phyloP scores from a whole-genome alignment of 2,113 vertebrate species.

The Potamarius usumacintae region DNA sequence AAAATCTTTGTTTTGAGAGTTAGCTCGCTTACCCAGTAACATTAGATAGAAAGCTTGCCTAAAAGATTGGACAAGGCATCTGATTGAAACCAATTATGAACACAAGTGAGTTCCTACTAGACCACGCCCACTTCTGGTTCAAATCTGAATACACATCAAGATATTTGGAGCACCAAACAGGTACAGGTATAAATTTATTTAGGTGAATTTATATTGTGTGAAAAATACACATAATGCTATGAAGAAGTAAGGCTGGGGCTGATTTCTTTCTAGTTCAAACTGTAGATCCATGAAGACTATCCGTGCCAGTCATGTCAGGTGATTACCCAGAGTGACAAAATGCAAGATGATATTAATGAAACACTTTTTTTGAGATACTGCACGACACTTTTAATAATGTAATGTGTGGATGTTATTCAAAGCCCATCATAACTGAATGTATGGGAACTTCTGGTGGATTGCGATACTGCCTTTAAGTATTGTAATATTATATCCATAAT shows the following conservation, averaged over 20 bases:
- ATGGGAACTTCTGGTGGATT: not conserved
- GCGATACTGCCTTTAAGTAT: not conserved
- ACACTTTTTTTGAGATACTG: not conserved
- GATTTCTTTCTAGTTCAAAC: not conserved
- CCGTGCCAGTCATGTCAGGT: not conserved
- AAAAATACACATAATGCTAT: not conserved
- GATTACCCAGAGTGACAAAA: not conserved
- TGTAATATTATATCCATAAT: not conserved
- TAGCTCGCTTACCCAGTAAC: too few relatives aligned
- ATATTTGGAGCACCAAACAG: not conserved
- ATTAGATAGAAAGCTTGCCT: too few relatives aligned
- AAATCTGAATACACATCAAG: not conserved
- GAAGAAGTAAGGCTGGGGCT: not conserved
- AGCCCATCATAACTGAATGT: not conserved
- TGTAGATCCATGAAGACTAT: not conserved
- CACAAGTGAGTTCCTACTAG: not conserved
- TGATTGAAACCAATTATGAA: not conserved
- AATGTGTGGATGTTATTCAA: not conserved
- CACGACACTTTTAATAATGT: not conserved
- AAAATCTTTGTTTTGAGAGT: too few relatives aligned
- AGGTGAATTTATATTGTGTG: too few relatives aligned
- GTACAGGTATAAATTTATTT: not conserved
- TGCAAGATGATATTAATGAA: not conserved
- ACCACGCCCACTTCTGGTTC: too few relatives aligned
- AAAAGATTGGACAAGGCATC: too few relatives aligned